A percentile compares a stretch with the other conserved stretches of the same genome.
These are phyloP conservation scores for Microctenopoma lineatum DNA, from an alignment of 2,797 vertebrate genomes.

Conservation along the genomic window DNA sequence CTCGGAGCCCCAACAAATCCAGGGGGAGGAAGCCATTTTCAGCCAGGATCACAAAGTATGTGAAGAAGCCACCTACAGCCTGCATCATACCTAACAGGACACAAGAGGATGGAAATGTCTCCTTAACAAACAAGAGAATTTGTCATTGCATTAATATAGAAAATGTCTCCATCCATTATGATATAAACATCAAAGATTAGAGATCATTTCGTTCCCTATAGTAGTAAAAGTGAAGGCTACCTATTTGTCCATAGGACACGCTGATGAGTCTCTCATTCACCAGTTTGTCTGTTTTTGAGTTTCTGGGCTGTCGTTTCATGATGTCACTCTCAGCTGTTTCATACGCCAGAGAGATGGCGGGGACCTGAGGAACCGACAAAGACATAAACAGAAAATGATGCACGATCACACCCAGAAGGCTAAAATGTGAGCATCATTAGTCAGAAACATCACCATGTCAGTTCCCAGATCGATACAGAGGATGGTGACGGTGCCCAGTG, in stretches of 20 bases:
- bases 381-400: no score
- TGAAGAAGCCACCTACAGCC: conserved; percentile 95
- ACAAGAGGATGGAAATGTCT: background rate
- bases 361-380: conserved; percentile 81
- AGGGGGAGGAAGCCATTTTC: conserved; percentile 92
- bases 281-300: conserved; percentile 95
- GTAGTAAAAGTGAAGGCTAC: conserved; percentile 43
- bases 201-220: no score
- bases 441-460: conserved; percentile 93
- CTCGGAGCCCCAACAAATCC: conserved; percentile 88
- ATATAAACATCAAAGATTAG: no score
- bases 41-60: conserved; percentile 96
- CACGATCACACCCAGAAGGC: no score
- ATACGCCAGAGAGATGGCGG: conserved; percentile 96
- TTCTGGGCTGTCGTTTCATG: conserved; percentile 98
- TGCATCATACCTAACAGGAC: conserved; percentile 92
- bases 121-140: no score
- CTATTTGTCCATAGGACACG: conserved; percentile 97
- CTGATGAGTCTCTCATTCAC: conserved; percentile 97
- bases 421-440: background rate
- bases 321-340: conserved; percentile 98
- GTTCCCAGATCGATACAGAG: conserved; percentile 97
- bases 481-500: conserved; percentile 96
- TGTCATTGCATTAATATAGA: no score
- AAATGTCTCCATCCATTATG: no score